These are phyloP conservation scores for Alouatta palliata DNA, from an alignment of 2,113 vertebrate genomes.

Conservation along the genomic window DNA sequence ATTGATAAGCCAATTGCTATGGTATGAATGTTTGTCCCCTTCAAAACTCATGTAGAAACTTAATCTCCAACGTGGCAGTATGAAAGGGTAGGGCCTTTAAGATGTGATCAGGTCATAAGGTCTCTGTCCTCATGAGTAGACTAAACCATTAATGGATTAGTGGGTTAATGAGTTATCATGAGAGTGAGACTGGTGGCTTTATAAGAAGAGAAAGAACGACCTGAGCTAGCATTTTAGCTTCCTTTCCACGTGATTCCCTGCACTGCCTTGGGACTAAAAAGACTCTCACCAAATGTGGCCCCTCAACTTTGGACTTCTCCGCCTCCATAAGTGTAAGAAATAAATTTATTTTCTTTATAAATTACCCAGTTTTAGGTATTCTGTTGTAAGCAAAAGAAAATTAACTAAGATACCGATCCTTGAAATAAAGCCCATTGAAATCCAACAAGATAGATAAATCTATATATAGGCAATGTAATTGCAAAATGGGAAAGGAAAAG, in stretches of 20 bases:
- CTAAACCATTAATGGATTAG: not conserved
- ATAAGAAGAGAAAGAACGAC: not conserved
- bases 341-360: not conserved
- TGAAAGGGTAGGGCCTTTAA: not conserved
- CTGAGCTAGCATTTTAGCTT: not conserved
- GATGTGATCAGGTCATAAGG: not conserved
- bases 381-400: not conserved
- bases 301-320: not conserved
- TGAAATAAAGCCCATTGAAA: not conserved
- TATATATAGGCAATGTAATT: not conserved
- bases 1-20: not conserved
- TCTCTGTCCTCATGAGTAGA: not conserved
- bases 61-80: not conserved
- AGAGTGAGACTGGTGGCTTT: not conserved
- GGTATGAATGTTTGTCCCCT: not conserved
- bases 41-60: not conserved
- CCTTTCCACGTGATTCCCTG: not conserved
- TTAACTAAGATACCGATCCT: not conserved
- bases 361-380: not conserved
- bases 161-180: not conserved
- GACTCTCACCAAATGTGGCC: not conserved
- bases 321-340: not conserved
- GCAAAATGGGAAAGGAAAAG: not conserved
- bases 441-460: conserved; percentile 5
- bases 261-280: not conserved